These are phyloP conservation scores for Amiota minor DNA, from an alignment of 2,888 invertebrate genomes.

Conservation along the genomic window DNA sequence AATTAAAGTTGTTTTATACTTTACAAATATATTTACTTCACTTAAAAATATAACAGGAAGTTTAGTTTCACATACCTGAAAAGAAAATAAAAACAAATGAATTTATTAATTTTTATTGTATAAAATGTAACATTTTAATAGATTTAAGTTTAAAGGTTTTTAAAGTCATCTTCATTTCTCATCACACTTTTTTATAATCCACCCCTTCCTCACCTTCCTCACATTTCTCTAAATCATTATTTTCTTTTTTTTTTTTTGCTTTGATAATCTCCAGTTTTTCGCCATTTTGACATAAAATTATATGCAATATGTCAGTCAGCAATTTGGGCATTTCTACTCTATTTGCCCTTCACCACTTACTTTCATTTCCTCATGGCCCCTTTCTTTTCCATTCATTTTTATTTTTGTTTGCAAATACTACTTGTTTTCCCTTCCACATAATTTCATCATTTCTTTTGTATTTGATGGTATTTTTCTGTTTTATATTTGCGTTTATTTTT, in stretches of 20 bases:
- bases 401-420: not conserved
- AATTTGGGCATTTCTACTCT: not conserved
- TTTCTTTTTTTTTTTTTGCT: no score
- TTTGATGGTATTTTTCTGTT: constrained; percentile 14
- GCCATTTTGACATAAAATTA: no score
- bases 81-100: not conserved
- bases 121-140: not conserved
- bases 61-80: constrained; percentile 6
- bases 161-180: not conserved
- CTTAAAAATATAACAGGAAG: not conserved
- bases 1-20: not conserved
- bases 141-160: not conserved
- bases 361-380: not conserved
- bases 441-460: not conserved
- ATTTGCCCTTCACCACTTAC: not conserved
- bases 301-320: no score
- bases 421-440: no score
- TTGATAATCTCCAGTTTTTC: no score
- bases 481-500: constrained; percentile 29
- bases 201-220: not conserved
- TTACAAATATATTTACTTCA: not conserved
- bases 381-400: not conserved
- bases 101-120: not conserved
- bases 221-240: not conserved
- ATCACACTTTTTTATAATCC: not conserved